Evolutionary conservation across 2,888 invertebrate species (phyloP), one percentile per base, ranked within the genome.

Genomic region (Aquatica leii): DNA sequence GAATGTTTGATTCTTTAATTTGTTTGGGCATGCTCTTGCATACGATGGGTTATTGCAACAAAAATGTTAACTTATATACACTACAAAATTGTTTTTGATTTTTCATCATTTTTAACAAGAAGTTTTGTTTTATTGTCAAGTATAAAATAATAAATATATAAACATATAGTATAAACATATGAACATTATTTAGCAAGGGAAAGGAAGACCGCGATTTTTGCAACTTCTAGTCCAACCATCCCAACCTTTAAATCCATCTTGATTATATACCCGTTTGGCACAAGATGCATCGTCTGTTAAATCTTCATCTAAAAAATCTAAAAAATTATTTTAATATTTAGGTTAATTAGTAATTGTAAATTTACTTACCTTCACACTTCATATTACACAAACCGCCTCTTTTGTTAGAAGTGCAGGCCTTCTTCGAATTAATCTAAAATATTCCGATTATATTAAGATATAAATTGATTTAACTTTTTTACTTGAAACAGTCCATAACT

Each of bases 401-500:
- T 35, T 85, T 82, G 6, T 87, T 88, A 66, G 86, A 86, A 66
- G 84, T 84, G 76, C 92, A 92, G 86, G 89, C 91, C 43, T 88
- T 88, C 69, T 84, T 86, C 78, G 87, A 90, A 78, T 85, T 89
- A 24, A 24, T 24, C 24, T 24, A 24, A 24, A 24, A 24, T 6
- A 4, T 24, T 24, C 6, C 24, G 6, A 24, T 24, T 24, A n/a
- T 24, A 24, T 24, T 4, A 24, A 24, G 24, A 6, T 24, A 2
- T 24, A 24, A 24, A 24, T 24, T 24, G 24, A 24, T 24, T 24
- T 2, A 24, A 24, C 4, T 24, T 51, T 52, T 53, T 70, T 79
- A 87, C 87, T 84, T 87, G 87, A 72, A 90, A 90, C 0, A 90
- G 78, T 67, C 90, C 90, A 61, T 87, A 86, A 76, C 86, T 87